Evolutionary conservation across 2,888 invertebrate species (phyloP), one percentile per base, ranked within the genome.

Genomic region (Parthenolecanium corni): DNA sequence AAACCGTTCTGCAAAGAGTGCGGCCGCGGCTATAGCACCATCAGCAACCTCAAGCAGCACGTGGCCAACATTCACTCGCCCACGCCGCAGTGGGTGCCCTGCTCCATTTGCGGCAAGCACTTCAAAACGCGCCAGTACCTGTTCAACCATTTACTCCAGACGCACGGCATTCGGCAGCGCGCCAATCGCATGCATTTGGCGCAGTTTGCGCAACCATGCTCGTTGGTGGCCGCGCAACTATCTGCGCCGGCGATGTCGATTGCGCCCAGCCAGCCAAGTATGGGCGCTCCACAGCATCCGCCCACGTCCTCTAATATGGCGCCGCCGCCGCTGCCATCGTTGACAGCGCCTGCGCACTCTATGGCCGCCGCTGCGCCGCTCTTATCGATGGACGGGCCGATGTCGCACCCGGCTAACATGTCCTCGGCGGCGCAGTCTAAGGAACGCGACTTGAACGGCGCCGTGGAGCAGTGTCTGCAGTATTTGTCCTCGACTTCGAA

Each of bases 81-180:
- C 71, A 79, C 82, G 71, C 82, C 83, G 73, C 80, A 81, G 73
- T 83, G 84, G 82, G 82, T 81, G 72, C 80, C 81, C 71, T 84
- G 84, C 76, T 80, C 80, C 73, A 80, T 83, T 72, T 84, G 84
- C 77, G 83, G 83, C 72, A 84, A 84, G 76, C 81, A 80, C 73
- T 83, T 83, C 79, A 84, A 84, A 77, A 84, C 84, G 71, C 82
- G 83, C 76, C 84, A 84, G 75, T 84, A 85, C 74, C 79, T 84
- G 72, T 83, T 83, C 78, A 84, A 84, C 76, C 84, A 84, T 75
- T 82, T 84, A 74, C 79, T 84, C 69, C 84, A 84, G 76, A 82
- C 83, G 68, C 84, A 84, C 75, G 84, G 84, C 69, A 83, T 84
- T 70, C 80, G 83, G 69, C 84, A 84, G 75, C 79, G 83, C 66